Base-by-base conservation (phyloP, 2,888 invertebrate genomes). In the Perithous albicinctus region DNA sequence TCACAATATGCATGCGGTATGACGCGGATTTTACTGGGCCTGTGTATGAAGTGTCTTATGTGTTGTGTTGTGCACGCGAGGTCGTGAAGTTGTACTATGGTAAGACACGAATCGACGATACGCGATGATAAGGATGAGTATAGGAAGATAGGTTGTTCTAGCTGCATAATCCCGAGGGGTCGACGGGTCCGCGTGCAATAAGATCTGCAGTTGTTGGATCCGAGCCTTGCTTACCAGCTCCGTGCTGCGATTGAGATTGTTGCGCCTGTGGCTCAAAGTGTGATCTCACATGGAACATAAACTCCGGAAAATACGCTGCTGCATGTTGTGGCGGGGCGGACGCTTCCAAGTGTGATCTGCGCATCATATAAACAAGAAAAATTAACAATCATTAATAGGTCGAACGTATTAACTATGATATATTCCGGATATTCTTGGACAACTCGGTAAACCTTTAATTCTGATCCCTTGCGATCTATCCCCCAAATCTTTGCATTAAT, bases 211-310 rank as follows among this genome's bases (percentile, higher is more conserved):
- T 92, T 2, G 91, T 90, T 0, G 90, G 89, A 80, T 92, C 92
- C 32, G 87, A 85, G 7, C 86, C 86, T 73, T 91, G 91, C 78
- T 92, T 92, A 5, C 87, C 86, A n/a, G 78, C 79, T 20, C 85
- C 82, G 51, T 88, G 88, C 6, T 89, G 89, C 0, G 88, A 79
- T 8, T 89, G 85, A 8, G 87, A 86, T 26, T 87, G 88, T 63
- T 89, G 89, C 15, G 88, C 86, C 15, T 91, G 91, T 5, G 91
- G 88, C 67, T 95, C 95, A 85, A 95, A 95, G 88, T 96, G 95
- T 20, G 95, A 95, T 85, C 95, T 93, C 15, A 96, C 95, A 88
- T 96, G 95, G 91, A 95, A 95, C 95, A 95, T 95, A 89, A 95
- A 95, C 89, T 96, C 95, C 90, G 86, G 90, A 67, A 92, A 92